Base-by-base conservation (phyloP, 2,113 vertebrate species). In the Plectropomus leopardus region DNA sequence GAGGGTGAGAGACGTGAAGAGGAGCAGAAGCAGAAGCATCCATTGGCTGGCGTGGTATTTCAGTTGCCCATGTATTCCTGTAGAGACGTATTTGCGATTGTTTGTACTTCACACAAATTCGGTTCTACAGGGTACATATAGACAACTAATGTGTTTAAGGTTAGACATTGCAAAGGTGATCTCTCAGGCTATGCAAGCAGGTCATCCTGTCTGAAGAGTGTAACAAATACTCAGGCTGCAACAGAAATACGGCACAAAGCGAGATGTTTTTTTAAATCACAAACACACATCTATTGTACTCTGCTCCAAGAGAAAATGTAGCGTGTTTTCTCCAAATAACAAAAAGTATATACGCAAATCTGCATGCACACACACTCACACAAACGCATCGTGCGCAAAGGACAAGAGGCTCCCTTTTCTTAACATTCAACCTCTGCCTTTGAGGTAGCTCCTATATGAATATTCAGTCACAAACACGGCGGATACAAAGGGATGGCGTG, bases 41-140 rank as follows among this genome's bases (percentile, higher is more conserved):
- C 84, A 54, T 76, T 86, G 74, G 66, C 82, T 84, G 92, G 86
- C 91, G 94, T 89, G 77, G 93, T 83, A 85, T 94, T 95, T 93
- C 93, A 95, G 95, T 95, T 94, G 90, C 92, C 95, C 95, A 96
- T 96, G 95, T 96, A 96, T 95, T 95, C 95, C 96, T 94, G 96
- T 96, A 96, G 95, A 96, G 94, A 94, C 95, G 95, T 92, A 96
- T 95, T 95, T 96, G 96, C 92, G 95, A 94, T 89, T 95, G 86
- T 86, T 88, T 92, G 57, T 77, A 90, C 68, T 88, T 85, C 90
- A 96, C 96, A 96, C 96, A 97, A 96, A 96, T 96, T 97, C 95
- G 95, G 95, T 95, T 96, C 96, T 96, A 96, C 96, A 97, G 96
- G 96, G 96, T 96, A 96, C 94, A 96, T 96, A 96, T 96, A 96